phyloP scores from a whole-genome alignment of 2,113 vertebrate genomes.

The Rafetus swinhoei region DNA sequence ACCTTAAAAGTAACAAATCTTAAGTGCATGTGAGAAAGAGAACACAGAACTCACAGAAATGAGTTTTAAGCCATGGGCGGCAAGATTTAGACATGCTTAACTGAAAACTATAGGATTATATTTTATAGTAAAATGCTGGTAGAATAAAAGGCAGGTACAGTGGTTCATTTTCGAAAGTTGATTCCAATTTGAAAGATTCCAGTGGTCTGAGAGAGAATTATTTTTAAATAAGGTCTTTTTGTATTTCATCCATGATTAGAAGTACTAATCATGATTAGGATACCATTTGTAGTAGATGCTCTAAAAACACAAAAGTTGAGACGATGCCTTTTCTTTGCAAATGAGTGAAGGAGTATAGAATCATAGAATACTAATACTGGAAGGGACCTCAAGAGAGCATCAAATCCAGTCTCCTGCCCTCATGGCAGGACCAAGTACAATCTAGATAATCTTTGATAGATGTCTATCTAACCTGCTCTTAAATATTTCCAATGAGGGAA shows the following conservation, averaged over 20 bases:
- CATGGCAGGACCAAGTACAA: no score
- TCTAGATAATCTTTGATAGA: no score
- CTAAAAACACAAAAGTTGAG: background rate
- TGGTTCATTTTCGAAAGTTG: background rate
- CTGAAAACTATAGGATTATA: background rate
- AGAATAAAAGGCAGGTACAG: background rate
- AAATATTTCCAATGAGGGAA: no score
- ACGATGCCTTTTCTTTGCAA: background rate
- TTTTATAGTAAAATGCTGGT: background rate
- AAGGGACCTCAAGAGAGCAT: no score
- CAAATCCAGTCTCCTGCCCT: no score
- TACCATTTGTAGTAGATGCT: background rate
- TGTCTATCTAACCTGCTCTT: no score
- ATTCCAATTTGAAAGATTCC: background rate
- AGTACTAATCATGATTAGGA: background rate
- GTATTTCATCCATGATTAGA: background rate
- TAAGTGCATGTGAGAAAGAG: background rate
- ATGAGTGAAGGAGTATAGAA: background rate
- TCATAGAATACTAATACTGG: no score
- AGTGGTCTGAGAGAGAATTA: background rate
- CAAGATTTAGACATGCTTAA: background rate
- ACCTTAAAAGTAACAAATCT: background rate
- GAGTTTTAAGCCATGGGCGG: background rate
- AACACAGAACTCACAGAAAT: background rate
- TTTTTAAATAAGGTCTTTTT: background rate